Conservation (phyloP, 2,113 vertebrate genomes). For the Thamnophis sirtalis region DNA sequence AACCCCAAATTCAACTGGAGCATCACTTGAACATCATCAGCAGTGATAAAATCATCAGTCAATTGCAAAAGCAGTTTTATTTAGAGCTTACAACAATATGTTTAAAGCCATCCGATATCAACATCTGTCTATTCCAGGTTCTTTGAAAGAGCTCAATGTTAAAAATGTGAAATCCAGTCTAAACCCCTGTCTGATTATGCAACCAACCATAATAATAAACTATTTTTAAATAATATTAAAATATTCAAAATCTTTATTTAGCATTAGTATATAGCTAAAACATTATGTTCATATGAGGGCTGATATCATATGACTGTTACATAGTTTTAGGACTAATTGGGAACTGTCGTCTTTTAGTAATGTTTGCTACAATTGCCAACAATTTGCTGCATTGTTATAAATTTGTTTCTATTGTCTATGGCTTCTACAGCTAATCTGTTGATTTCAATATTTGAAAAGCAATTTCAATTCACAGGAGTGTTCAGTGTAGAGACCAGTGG, state of each 20-base stretch:
- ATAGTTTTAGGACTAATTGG: constrained; percentile 15
- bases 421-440: not conserved
- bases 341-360: constrained; percentile 35
- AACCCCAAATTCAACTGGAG: not conserved
- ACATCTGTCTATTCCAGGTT: not conserved
- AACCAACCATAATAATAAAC: not conserved
- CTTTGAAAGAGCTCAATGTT: not conserved
- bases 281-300: constrained; percentile 38
- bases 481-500: not conserved
- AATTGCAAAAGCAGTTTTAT: not conserved
- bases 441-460: not conserved
- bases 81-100: not conserved
- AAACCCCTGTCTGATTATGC: not conserved
- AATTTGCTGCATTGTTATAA: not conserved
- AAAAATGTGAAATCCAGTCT: not conserved
- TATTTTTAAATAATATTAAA: constrained; percentile 18
- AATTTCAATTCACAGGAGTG: not conserved
- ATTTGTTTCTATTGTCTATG: not conserved
- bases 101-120: not conserved
- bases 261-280: constrained; percentile 28
- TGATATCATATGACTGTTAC: constrained; percentile 7
- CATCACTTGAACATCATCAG: not conserved
- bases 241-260: not conserved
- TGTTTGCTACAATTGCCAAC: constrained; percentile 19
- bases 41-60: not conserved